Base-by-base conservation (phyloP, 2,888 invertebrate genomes). In the Agrotis puta region DNA sequence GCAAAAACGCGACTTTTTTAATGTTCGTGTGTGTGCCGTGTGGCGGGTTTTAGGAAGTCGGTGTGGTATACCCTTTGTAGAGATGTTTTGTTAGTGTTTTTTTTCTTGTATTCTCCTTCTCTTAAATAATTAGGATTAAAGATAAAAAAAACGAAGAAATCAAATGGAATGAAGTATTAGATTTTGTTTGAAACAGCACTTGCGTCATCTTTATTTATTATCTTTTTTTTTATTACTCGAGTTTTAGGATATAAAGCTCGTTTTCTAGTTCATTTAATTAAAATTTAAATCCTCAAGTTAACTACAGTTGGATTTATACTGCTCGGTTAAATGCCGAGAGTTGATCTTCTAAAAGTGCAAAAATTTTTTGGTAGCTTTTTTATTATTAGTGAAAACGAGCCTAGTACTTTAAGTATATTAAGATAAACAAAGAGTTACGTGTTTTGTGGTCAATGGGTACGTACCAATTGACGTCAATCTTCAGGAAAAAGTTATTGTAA, bases 1-100 rank as follows among this genome's bases (percentile, higher is more conserved):
- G 95, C 95, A 94, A 95, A 95, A 94, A 94, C 89, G 79, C 83
- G 69, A 81, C 84, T 93, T 95, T 95, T 95, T 95, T 87, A 89
- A 77, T 79, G 87, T 82, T 86, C 94, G 94, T 94, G 95, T 95
- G 95, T 92, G 88, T 77, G 92, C 91, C 93, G 93, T 93, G 94
- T 92, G 94, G 85, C 91, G 88, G 88, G 79, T 85, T 77, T 78
- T 78, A 77, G 67, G 77, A 67, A 69, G 76, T 83, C 78, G 74
- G 73, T 80, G 77, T 85, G 86, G 69, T 82, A 69, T 82, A 86
- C 62, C 72, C 75, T 70, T 76, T 83, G 43, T 76, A 5, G 33
- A 11, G 62, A 64, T 3, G 48, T 54, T 67, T 45, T 57, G 63
- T 64, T 66, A 47, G 45, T 6, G 13, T 51, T 64, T 68, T 64